A percentile compares a stretch with the other conserved stretches of the same genome.
Conservation (phyloP, 2,113 vertebrate genomes). For the Scortum barcoo region DNA sequence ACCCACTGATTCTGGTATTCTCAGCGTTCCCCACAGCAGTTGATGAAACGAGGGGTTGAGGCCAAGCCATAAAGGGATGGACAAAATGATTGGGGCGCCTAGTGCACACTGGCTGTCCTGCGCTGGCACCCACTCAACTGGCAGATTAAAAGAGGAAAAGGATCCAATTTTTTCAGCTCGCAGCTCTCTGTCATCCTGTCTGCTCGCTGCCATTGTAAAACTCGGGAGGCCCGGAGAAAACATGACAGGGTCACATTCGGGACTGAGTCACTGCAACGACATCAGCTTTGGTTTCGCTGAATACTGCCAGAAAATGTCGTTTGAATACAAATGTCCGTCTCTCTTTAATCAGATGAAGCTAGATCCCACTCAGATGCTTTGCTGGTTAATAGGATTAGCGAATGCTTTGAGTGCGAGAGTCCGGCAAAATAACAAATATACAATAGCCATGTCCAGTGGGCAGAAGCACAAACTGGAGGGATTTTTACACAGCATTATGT, state of each 20-base stretch:
- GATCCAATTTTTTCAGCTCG: slow-evolving; percentile 73
- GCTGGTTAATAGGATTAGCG: slow-evolving; percentile 55
- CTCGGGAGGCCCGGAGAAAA: slow-evolving; percentile 48
- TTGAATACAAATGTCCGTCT: slow-evolving; percentile 39
- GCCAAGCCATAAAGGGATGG: slow-evolving; percentile 68
- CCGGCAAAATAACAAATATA: slow-evolving; percentile 25
- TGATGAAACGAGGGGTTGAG: slow-evolving; percentile 53
- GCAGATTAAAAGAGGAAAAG: slow-evolving; percentile 73
- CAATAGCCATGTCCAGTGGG: not conserved
- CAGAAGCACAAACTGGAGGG: not conserved
- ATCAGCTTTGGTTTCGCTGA: slow-evolving; percentile 7
- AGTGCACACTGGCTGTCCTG: slow-evolving; percentile 69
- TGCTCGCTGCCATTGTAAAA: slow-evolving; percentile 49
- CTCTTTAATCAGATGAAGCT: slow-evolving; percentile 51
- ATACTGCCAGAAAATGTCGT: slow-evolving; percentile 24
- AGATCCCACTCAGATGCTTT: slow-evolving; percentile 38
- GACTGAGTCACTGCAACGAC: slow-evolving; percentile 34
- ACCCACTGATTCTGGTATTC: slow-evolving; percentile 45
- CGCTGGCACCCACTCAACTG: slow-evolving; percentile 78
- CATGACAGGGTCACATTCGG: slow-evolving; percentile 42
- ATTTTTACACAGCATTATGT: slow-evolving; percentile 5
- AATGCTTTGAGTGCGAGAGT: slow-evolving; percentile 43
- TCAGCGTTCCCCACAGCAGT: slow-evolving; percentile 48
- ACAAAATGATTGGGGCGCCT: slow-evolving; percentile 74
- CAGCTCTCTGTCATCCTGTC: slow-evolving; percentile 60